Evolutionary conservation across 2,888 invertebrate species (phyloP).

Genomic region (Nomada ruficornis): DNA sequence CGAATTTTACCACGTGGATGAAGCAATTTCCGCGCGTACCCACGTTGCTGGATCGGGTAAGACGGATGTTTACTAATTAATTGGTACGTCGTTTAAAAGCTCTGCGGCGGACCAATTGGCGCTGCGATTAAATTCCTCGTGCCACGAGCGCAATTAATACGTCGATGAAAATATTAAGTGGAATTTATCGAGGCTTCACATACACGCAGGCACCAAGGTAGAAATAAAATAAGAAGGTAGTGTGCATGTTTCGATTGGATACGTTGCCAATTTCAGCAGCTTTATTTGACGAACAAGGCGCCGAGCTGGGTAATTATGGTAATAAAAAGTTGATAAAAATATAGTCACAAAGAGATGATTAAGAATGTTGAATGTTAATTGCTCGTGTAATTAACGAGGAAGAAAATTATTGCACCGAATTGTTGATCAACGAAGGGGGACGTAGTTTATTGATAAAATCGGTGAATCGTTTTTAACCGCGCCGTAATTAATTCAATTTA

Average conservation of each 20-base stretch:
- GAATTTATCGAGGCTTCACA: slow-evolving; percentile 29
- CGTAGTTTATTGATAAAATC: not conserved
- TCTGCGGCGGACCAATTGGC: slow-evolving; percentile 21
- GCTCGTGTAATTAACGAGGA: not conserved
- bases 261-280: not conserved
- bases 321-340: slow-evolving; percentile 3
- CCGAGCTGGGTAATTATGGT: not conserved
- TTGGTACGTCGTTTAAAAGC: slow-evolving; percentile 39
- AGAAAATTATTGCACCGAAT: not conserved
- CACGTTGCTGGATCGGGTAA: slow-evolving; percentile 14
- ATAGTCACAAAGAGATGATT: not conserved
- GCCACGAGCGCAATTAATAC: slow-evolving; percentile 32
- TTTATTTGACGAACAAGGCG: not conserved
- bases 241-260: slow-evolving; percentile 6
- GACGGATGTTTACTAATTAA: slow-evolving; percentile 54
- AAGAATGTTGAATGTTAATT: not conserved
- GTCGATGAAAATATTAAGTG: slow-evolving; percentile 45
- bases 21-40: slow-evolving; percentile 25
- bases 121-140: slow-evolving; percentile 31
- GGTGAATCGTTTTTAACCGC: slow-evolving; percentile 9
- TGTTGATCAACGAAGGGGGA: not conserved
- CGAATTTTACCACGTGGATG: slow-evolving; percentile 8
- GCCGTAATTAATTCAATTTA: no score
- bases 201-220: no score
- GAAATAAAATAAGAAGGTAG: not conserved